phyloP scores from a whole-genome alignment of 2,113 vertebrate genomes.

The Pterocles burchelli region DNA sequence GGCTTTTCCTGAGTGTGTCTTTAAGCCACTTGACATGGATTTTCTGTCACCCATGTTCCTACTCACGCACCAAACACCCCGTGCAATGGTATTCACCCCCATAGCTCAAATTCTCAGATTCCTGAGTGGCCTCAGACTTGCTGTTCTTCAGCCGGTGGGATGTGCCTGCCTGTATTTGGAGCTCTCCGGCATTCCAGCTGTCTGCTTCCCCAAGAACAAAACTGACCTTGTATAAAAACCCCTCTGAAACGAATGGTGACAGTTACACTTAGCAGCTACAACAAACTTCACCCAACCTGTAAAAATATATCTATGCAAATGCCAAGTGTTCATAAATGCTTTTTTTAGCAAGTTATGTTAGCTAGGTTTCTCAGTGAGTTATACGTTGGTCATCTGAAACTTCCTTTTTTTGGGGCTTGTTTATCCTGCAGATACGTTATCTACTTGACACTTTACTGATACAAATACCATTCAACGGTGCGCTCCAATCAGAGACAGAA shows the following conservation, averaged over 20 bases:
- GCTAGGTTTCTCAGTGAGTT: background rate
- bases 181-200: background rate
- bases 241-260: background rate
- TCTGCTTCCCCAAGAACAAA: background rate
- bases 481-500: background rate
- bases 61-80: rapidly evolving
- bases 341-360: constrained; percentile 1
- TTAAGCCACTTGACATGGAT: rapidly evolving
- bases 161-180: background rate
- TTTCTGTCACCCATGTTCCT: rapidly evolving
- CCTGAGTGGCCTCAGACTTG: background rate
- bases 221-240: background rate
- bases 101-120: background rate
- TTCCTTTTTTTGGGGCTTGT: constrained; percentile 22
- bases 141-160: background rate
- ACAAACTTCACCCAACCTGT: rapidly evolving
- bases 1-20: background rate
- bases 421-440: background rate
- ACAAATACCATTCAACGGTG: background rate
- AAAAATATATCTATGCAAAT: background rate
- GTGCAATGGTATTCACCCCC: background rate
- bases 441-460: background rate
- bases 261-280: background rate
- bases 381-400: background rate
- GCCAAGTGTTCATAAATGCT: background rate